phyloP scores from a whole-genome alignment of 2,888 invertebrate species.

The Cheilosia vernalis region DNA sequence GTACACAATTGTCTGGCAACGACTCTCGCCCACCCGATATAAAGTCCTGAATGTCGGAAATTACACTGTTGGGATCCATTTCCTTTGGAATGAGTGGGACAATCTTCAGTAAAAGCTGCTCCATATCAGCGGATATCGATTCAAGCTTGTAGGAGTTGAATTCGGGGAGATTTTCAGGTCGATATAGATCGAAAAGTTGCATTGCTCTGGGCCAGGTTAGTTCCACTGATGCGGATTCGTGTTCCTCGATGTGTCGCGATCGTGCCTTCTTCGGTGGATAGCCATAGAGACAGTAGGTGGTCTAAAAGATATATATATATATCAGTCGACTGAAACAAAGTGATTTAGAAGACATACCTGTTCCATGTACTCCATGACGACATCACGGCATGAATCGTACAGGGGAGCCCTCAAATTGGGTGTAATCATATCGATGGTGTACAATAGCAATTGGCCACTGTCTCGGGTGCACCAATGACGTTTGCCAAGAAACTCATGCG shows the following conservation, averaged over 20 bases:
- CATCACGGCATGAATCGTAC: slow-evolving; percentile 86
- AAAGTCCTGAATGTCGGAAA: slow-evolving; percentile 87
- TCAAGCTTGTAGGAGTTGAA: slow-evolving; percentile 90
- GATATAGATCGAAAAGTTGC: slow-evolving; percentile 91
- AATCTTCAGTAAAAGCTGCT: slow-evolving; percentile 89
- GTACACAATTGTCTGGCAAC: slow-evolving; percentile 84
- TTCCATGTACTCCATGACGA: slow-evolving; percentile 91
- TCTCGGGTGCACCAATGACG: slow-evolving; percentile 91
- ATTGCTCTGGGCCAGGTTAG: slow-evolving; percentile 90
- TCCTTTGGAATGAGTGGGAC: slow-evolving; percentile 88
- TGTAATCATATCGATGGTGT: slow-evolving; percentile 90
- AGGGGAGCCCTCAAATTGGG: slow-evolving; percentile 88
- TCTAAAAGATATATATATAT: slow-evolving; percentile 73
- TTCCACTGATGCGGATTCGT: slow-evolving; percentile 88
- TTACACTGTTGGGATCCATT: slow-evolving; percentile 86
- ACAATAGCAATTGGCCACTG: slow-evolving; percentile 90
- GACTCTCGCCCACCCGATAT: slow-evolving; percentile 86
- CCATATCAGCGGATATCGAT: slow-evolving; percentile 92
- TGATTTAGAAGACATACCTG: slow-evolving; percentile 84
- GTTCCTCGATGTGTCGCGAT: slow-evolving; percentile 84
- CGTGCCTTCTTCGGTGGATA: slow-evolving; percentile 89
- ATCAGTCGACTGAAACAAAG: too few species aligned
- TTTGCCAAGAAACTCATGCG: slow-evolving; percentile 93
- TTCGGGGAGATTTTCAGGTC: slow-evolving; percentile 91
- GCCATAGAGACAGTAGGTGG: slow-evolving; percentile 92